Evolutionary conservation across 2,888 invertebrate genomes (phyloP).

Genomic region (Netelia inedita): DNA sequence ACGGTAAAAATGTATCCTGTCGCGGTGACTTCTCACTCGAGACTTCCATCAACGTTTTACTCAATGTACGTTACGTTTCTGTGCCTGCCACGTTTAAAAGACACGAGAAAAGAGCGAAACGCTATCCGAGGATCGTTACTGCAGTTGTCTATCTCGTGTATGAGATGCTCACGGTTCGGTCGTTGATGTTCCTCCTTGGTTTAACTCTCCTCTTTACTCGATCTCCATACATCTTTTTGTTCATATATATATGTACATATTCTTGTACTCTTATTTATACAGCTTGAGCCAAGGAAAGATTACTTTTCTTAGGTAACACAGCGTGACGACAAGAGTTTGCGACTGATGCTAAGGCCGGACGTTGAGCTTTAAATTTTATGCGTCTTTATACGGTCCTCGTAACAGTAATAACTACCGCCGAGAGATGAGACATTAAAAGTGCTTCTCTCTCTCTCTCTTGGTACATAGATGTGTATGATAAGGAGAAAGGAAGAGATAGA

Average conservation of each 20-base stretch:
- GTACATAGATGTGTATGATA: not conserved
- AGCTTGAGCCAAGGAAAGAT: conserved; percentile 38
- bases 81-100: not conserved
- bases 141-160: conserved; percentile 15
- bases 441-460: not conserved
- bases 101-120: not conserved
- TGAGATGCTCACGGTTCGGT: conserved; percentile 29
- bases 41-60: not conserved
- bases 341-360: conserved; percentile 30
- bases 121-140: conserved; percentile 1
- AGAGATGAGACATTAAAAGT: conserved; percentile 47
- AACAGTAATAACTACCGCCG: conserved; percentile 45
- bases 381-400: conserved; percentile 53
- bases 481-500: conserved; percentile 1
- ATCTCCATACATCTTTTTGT: not conserved
- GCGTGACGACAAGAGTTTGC: conserved; percentile 3
- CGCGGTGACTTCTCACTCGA: not conserved
- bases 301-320: conserved; percentile 49
- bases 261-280: conserved; percentile 44
- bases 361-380: conserved; percentile 63
- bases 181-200: conserved; percentile 45
- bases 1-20: conserved; percentile 21
- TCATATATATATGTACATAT: not conserved
- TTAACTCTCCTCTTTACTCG: conserved; percentile 4
- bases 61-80: not conserved